phyloP scores from a whole-genome alignment of 2,113 vertebrate genomes.

The Centrocercus urophasianus region DNA sequence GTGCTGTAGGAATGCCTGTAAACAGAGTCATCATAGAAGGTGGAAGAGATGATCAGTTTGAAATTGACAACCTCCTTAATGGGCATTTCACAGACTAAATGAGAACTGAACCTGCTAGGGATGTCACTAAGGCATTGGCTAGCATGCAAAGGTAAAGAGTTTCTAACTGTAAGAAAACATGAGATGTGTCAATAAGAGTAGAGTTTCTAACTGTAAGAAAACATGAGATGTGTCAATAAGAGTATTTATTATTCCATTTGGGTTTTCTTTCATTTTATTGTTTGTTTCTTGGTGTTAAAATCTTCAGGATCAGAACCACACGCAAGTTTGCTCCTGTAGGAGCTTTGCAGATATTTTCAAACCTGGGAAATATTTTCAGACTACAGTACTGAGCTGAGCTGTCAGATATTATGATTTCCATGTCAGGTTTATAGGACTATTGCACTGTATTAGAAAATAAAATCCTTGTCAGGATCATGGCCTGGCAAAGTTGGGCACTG shows the following conservation, averaged over 20 bases:
- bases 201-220: not conserved
- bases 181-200: not conserved
- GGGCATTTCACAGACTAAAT: not conserved
- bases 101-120: not conserved
- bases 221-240: accelerated
- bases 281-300: not conserved
- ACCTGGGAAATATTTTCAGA: not conserved
- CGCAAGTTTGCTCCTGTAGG: not conserved
- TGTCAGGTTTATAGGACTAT: not conserved
- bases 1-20: not conserved
- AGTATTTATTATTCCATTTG: not conserved
- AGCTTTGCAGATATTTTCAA: not conserved
- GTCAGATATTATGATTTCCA: not conserved
- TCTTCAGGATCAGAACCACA: not conserved
- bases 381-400: not conserved
- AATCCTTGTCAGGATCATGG: not conserved
- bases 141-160: not conserved
- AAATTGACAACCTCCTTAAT: not conserved
- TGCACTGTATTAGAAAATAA: not conserved
- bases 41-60: not conserved
- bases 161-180: not conserved
- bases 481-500: not conserved
- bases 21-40: not conserved
- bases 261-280: not conserved
- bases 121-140: not conserved